phyloP scores from a whole-genome alignment of 2,113 vertebrate genomes.

The Pteruthius melanotis region DNA sequence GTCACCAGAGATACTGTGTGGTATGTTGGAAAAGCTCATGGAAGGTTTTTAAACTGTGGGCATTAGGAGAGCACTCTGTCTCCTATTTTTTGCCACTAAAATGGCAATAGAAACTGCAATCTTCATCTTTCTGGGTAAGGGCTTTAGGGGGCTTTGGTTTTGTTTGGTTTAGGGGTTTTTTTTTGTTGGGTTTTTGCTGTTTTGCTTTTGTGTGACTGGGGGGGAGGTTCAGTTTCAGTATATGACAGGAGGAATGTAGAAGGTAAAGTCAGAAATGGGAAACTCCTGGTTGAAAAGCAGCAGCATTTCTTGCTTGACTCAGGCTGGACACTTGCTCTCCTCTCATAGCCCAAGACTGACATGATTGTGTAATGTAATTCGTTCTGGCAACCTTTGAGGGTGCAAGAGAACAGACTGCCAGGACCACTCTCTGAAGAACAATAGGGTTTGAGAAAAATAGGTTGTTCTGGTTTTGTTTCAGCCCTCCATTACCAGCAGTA shows the following conservation, averaged over 20 bases:
- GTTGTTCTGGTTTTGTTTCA: background rate
- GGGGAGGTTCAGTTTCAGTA: background rate
- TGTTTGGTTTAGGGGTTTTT: rapidly evolving
- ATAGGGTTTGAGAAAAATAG: background rate
- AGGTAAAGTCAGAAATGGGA: background rate
- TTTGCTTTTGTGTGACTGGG: background rate
- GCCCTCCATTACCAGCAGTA: background rate
- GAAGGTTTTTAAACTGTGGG: background rate
- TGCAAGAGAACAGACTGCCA: background rate
- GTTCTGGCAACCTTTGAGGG: background rate
- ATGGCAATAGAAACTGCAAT: background rate
- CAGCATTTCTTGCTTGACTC: background rate
- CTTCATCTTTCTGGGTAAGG: background rate
- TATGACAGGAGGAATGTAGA: background rate
- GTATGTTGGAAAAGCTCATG: background rate
- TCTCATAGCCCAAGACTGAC: background rate
- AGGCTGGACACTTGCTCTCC: background rate
- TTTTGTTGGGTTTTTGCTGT: background rate
- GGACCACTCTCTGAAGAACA: background rate
- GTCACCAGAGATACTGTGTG: background rate
- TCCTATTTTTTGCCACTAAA: background rate
- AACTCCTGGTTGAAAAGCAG: background rate
- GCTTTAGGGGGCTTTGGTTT: background rate
- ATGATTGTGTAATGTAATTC: background rate
- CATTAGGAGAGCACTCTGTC: background rate